phyloP scores from a whole-genome alignment of 2,113 vertebrate species.

The Atlantisia rogersi region DNA sequence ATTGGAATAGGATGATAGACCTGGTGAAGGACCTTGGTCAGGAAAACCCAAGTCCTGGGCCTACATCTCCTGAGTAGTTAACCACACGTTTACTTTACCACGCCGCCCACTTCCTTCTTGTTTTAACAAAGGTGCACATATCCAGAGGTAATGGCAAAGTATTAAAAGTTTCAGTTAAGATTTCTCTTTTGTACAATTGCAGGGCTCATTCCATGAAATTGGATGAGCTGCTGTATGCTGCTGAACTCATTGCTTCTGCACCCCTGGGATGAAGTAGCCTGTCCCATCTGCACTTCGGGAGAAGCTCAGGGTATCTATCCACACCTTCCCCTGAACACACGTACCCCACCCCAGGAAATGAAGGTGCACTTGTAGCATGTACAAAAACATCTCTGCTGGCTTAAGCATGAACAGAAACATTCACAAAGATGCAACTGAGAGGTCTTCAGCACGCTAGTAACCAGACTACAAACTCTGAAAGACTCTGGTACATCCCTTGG shows the following conservation, averaged over 20 bases:
- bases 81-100: neutral
- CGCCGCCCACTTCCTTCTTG: neutral
- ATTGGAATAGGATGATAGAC: neutral
- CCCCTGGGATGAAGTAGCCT: neutral
- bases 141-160: neutral
- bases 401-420: neutral
- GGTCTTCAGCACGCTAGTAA: neutral
- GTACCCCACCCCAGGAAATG: neutral
- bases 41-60: neutral
- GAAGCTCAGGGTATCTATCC: neutral
- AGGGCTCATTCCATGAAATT: neutral
- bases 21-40: neutral
- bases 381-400: neutral
- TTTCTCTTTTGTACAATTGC: neutral
- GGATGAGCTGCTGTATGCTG: neutral
- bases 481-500: neutral
- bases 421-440: neutral
- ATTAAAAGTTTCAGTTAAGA: neutral
- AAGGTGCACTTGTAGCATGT: neutral
- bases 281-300: neutral
- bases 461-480: neutral
- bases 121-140: neutral
- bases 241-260: neutral
- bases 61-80: neutral
- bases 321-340: neutral